A percentile compares a stretch with the other conserved stretches of the same genome.
These are phyloP conservation scores for Semaprochilodus insignis DNA, from an alignment of 2,797 vertebrate species.

Conservation along the genomic window DNA sequence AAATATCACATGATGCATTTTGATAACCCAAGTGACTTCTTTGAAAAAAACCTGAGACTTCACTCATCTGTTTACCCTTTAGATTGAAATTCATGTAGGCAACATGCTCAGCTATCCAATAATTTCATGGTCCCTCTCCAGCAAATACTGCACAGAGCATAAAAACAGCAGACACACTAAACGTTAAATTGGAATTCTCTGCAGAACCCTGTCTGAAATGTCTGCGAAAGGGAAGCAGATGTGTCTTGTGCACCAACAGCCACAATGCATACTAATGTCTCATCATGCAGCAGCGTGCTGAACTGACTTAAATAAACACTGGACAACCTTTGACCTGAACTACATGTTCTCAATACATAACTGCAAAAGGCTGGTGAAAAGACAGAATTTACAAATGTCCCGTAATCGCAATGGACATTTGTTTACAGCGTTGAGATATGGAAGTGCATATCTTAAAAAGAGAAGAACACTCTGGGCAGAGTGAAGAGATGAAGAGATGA, in stretches of 20 bases:
- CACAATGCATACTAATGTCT: conserved; percentile 58
- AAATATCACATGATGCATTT: conserved; percentile 1
- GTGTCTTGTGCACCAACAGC: conserved; percentile 50
- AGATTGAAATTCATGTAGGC: conserved; percentile 1
- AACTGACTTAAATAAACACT: conserved; percentile 48
- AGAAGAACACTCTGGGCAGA: conserved; percentile 56
- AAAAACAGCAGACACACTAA: conserved; percentile 54
- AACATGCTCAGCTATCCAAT: conserved; percentile 28
- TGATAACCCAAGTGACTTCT: not conserved
- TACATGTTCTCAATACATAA: conserved; percentile 24
- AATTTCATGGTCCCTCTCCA: conserved; percentile 2
- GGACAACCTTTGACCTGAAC: conserved; percentile 26
- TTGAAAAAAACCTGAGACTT: conserved; percentile 7
- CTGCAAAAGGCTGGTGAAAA: not conserved
- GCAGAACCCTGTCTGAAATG: conserved; percentile 25
- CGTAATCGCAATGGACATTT: conserved; percentile 73
- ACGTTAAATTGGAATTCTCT: conserved; percentile 43
- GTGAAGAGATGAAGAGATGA: not conserved
- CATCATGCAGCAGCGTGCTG: conserved; percentile 47
- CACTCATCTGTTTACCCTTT: conserved; percentile 21
- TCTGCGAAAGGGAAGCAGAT: conserved; percentile 43
- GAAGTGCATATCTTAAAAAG: conserved; percentile 75
- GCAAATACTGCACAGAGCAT: conserved; percentile 41
- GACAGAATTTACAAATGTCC: conserved; percentile 17
- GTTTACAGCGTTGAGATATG: conserved; percentile 70